phyloP scores from a whole-genome alignment of 2,113 vertebrate species.

The Mormyrus iriodes region DNA sequence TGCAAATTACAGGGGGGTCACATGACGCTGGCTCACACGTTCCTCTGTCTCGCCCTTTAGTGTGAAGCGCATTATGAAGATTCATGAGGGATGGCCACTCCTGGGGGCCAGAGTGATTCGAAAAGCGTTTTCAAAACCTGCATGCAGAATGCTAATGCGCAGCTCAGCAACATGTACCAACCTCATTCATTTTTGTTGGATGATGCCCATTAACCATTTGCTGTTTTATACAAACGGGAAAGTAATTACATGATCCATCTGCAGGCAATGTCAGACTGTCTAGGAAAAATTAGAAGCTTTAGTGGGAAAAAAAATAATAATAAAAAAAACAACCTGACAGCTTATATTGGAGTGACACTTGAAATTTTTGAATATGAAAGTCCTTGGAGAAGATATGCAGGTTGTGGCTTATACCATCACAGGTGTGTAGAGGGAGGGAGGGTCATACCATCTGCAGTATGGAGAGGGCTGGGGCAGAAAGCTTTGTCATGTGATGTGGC shows the following conservation, averaged over 20 bases:
- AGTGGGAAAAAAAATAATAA: background rate
- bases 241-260: background rate
- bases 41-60: background rate
- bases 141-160: background rate
- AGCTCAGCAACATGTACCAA: background rate
- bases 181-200: background rate
- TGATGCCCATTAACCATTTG: background rate
- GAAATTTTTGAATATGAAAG: background rate
- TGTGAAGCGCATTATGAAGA: background rate
- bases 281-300: background rate
- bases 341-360: background rate
- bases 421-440: background rate
- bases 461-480: background rate
- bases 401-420: background rate
- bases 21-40: background rate
- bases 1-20: background rate
- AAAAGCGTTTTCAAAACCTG: background rate
- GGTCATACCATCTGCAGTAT: background rate
- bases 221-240: background rate
- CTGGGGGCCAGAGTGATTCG: background rate
- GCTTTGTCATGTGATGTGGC: background rate
- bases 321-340: background rate
- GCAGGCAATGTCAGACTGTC: background rate
- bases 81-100: background rate
- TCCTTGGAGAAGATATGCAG: background rate